Evolutionary conservation across 2,888 invertebrate genomes (phyloP).

Genomic region (Maniola hyperantus): DNA sequence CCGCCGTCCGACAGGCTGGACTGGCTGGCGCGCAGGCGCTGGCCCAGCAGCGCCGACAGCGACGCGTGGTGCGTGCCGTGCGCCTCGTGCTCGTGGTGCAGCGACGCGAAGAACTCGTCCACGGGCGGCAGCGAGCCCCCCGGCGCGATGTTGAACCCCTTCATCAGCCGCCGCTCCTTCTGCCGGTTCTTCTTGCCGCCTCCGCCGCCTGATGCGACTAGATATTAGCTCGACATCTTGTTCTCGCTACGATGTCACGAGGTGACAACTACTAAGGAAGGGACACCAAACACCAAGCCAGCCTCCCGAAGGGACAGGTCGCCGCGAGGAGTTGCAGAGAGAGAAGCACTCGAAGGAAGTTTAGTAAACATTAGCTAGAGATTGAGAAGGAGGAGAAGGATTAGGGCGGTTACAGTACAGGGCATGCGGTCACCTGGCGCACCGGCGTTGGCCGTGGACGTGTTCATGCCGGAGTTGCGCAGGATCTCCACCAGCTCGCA

Average conservation of each 20-base stretch:
- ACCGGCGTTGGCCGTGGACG: slow-evolving; percentile 91
- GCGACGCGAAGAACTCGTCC: slow-evolving; percentile 89
- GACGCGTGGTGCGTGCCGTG: slow-evolving; percentile 74
- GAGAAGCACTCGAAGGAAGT: too few relatives aligned
- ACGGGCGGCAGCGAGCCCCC: slow-evolving; percentile 87
- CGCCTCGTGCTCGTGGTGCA: slow-evolving; percentile 83
- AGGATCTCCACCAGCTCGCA: slow-evolving; percentile 98
- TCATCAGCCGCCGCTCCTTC: slow-evolving; percentile 95
- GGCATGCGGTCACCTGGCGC: slow-evolving; percentile 84
- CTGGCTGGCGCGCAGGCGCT: slow-evolving; percentile 69
- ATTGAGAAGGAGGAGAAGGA: too few relatives aligned
- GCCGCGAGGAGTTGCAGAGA: too few relatives aligned
- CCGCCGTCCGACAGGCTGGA: slow-evolving; percentile 62
- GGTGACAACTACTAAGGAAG: not conserved
- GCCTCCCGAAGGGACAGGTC: not conserved
- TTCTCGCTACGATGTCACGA: not conserved
- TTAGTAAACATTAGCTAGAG: too few relatives aligned
- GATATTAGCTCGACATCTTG: slow-evolving; percentile 21
- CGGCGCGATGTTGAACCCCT: slow-evolving; percentile 95
- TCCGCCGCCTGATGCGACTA: slow-evolving; percentile 80
- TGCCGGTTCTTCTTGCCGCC: slow-evolving; percentile 97
- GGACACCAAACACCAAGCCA: not conserved
- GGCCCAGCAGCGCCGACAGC: slow-evolving; percentile 86
- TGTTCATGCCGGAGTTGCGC: slow-evolving; percentile 97
- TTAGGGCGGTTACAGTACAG: too few relatives aligned